Evolutionary conservation across 2,888 invertebrate species (phyloP).

Genomic region (Empis livida): DNA sequence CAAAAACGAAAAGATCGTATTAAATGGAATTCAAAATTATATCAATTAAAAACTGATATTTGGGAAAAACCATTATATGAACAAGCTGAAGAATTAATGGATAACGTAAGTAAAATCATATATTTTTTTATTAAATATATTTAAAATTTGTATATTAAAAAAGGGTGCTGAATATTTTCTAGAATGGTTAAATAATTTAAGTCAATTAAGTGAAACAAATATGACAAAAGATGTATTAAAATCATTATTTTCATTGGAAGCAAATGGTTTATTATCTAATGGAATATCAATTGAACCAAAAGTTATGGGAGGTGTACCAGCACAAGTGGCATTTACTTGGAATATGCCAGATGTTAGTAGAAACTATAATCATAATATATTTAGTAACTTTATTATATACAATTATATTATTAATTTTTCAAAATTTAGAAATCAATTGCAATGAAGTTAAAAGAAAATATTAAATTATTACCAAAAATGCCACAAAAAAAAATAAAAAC

Average conservation of each 20-base stretch:
- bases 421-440: no score
- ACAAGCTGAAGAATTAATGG: constrained; percentile 33
- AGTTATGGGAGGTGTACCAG: constrained; percentile 29
- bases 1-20: constrained; percentile 25
- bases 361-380: no score
- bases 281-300: constrained; percentile 31
- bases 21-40: constrained; percentile 30
- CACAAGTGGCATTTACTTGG: constrained; percentile 30
- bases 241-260: constrained; percentile 31
- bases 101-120: constrained; percentile 22
- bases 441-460: no score
- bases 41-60: constrained; percentile 20
- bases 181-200: constrained; percentile 29
- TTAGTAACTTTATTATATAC: no score
- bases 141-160: background rate
- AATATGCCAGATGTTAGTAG: constrained; percentile 27
- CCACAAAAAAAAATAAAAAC: constrained; percentile 4
- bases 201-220: constrained; percentile 22
- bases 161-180: constrained; percentile 26
- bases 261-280: constrained; percentile 19
- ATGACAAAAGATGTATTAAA: constrained; percentile 30
- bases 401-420: no score
- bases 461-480: no score
- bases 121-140: background rate
- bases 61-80: constrained; percentile 27